These are phyloP conservation scores for Hydrolagus colliei DNA, from an alignment of 2,797 vertebrate genomes.

Conservation along the genomic window DNA sequence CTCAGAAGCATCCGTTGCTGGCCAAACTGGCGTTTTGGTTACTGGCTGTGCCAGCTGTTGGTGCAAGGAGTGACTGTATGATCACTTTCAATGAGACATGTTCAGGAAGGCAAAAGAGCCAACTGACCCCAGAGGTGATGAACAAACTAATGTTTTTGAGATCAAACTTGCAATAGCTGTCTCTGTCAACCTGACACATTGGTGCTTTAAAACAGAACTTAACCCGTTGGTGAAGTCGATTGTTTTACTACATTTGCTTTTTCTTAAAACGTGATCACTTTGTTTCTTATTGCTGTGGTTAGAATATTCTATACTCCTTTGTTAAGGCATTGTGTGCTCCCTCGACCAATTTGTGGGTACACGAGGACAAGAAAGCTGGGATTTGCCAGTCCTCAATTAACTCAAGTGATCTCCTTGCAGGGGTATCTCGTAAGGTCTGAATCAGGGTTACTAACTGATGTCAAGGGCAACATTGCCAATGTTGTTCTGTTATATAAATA, in stretches of 20 bases:
- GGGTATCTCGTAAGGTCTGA: too few species aligned
- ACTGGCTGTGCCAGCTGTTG: conserved; percentile 87
- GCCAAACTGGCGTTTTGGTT: conserved; percentile 94
- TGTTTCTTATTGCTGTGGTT: conserved; percentile 29
- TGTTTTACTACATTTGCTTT: conserved; percentile 28
- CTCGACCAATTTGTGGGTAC: not conserved
- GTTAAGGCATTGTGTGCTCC: conserved; percentile 14
- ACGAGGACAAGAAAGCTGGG: too few species aligned
- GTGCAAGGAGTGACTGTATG: conserved; percentile 80
- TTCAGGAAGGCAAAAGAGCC: conserved; percentile 82
- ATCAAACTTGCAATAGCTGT: conserved; percentile 73
- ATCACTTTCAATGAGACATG: conserved; percentile 91
- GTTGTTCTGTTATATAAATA: too few species aligned
- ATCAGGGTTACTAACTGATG: too few species aligned
- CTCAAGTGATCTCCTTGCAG: too few species aligned
- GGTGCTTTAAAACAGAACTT: conserved; percentile 29
- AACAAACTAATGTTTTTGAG: conserved; percentile 98
- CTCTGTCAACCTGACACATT: conserved; percentile 15
- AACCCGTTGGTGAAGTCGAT: conserved; percentile 29
- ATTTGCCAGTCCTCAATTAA: too few species aligned
- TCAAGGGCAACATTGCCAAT: too few species aligned
- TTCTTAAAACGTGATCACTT: conserved; percentile 30
- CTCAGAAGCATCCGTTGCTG: conserved; percentile 86
- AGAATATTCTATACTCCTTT: not conserved
- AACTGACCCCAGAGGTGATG: conserved; percentile 90